Evolutionary conservation across 2,113 vertebrate species (phyloP).

Genomic region (Coregonus clupeaformis): DNA sequence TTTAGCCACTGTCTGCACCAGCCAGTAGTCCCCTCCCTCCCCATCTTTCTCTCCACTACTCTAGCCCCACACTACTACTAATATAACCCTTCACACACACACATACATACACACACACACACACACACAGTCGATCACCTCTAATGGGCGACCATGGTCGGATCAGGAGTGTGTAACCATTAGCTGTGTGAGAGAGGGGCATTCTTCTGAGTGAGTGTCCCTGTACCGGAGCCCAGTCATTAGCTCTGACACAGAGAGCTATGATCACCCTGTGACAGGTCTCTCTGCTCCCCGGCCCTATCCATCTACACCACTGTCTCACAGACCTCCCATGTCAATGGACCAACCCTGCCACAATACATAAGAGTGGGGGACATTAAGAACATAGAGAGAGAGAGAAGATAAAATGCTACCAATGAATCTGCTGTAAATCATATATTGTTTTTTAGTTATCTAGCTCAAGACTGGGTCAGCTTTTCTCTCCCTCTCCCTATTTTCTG

Average conservation of each 20-base stretch:
- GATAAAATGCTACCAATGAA: not conserved
- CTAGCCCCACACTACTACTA: too few species aligned
- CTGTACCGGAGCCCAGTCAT: not conserved
- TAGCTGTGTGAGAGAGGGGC: conserved; percentile 3
- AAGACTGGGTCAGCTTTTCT: too few species aligned
- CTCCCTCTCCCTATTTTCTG: too few species aligned
- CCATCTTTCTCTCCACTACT: not conserved
- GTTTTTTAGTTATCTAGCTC: too few species aligned
- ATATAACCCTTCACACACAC: too few species aligned
- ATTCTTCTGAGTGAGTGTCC: not conserved
- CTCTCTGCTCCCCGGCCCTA: not conserved
- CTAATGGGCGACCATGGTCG: conserved; percentile 51
- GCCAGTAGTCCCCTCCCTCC: conserved; percentile 45
- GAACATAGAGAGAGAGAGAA: not conserved
- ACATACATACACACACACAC: conserved; percentile 11
- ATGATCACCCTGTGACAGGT: not conserved
- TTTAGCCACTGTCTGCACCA: conserved; percentile 58
- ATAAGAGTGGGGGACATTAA: not conserved
- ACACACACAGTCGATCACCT: conserved; percentile 2
- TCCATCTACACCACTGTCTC: not conserved
- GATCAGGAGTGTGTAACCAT: conserved; percentile 52
- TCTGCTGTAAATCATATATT: not conserved
- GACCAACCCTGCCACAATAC: not conserved
- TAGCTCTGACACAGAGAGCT: conserved; percentile 6
- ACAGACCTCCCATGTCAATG: not conserved